A percentile compares a stretch with the other conserved stretches of the same genome.
phyloP scores from a whole-genome alignment of 2,888 invertebrate genomes.

The Sympetrum striolatum region DNA sequence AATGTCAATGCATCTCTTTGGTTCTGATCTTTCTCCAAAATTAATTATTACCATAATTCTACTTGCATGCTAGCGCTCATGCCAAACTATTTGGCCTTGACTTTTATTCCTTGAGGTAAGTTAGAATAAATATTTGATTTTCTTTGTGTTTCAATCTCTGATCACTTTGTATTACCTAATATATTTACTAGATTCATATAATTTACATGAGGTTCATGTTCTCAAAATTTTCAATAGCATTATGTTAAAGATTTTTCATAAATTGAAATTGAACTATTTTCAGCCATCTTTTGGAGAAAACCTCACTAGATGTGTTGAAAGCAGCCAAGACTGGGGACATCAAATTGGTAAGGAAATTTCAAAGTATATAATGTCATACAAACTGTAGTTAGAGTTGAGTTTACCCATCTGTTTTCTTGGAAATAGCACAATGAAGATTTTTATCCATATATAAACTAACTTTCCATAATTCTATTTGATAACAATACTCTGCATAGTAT shows the following conservation, averaged over 20 bases:
- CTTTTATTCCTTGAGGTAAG: conserved; percentile 77
- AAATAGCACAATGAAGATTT: no score
- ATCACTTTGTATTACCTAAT: no score
- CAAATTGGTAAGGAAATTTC: conserved; percentile 67
- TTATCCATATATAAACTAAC: no score
- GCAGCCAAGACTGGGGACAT: conserved; percentile 86
- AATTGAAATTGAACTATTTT: conserved; percentile 47
- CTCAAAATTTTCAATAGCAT: not conserved
- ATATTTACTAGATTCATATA: no score
- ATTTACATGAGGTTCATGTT: no score
- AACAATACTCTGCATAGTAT: no score
- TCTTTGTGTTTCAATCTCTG: not conserved
- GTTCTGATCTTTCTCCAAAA: not conserved
- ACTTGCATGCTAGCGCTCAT: conserved; percentile 69
- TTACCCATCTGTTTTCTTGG: no score
- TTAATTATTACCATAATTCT: conserved; percentile 43
- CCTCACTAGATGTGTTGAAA: conserved; percentile 80
- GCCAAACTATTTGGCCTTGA: conserved; percentile 82
- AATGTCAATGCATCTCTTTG: not conserved
- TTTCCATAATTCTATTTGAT: no score
- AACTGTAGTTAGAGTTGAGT: no score
- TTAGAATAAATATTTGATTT: conserved; percentile 22
- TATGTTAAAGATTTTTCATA: conserved; percentile 7
- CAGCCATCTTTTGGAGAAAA: conserved; percentile 82
- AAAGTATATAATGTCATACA: not conserved